These are phyloP conservation scores for Sceloporus undulatus DNA, from an alignment of 2,113 vertebrate genomes.

Conservation along the genomic window DNA sequence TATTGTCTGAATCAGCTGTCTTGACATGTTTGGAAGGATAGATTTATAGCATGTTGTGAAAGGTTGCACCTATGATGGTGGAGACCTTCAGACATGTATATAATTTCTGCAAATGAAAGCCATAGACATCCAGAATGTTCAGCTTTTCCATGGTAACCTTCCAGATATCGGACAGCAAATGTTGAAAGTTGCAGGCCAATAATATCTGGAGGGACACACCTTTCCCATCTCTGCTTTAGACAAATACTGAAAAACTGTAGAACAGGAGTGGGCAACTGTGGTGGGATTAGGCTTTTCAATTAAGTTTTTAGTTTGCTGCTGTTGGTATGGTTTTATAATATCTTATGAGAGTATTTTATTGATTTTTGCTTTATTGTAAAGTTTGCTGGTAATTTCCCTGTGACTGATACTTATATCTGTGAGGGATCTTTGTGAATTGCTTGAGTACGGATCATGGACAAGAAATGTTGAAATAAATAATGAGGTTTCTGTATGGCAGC, in stretches of 20 bases:
- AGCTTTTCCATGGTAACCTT: background rate
- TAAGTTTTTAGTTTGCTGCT: background rate
- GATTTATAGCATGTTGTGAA: background rate
- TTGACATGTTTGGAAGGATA: background rate
- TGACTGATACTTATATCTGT: background rate
- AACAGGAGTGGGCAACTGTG: no score
- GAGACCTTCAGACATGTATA: background rate
- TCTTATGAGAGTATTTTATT: background rate
- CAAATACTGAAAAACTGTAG: no score
- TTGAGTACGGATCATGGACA: background rate
- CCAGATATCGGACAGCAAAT: no score
- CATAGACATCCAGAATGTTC: background rate
- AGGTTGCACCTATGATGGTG: background rate
- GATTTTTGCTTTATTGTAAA: background rate
- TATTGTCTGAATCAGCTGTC: background rate
- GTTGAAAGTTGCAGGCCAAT: no score
- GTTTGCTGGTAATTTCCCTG: background rate
- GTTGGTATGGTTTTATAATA: background rate
- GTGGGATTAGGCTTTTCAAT: no score
- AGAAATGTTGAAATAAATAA: background rate
- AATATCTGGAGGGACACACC: no score
- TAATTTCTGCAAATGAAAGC: background rate
- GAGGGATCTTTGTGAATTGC: background rate
- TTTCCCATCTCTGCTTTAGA: no score
- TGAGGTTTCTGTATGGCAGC: background rate